Evolutionary conservation across 2,113 vertebrate genomes (phyloP).

Genomic region (Hippocampus guttulatus): DNA sequence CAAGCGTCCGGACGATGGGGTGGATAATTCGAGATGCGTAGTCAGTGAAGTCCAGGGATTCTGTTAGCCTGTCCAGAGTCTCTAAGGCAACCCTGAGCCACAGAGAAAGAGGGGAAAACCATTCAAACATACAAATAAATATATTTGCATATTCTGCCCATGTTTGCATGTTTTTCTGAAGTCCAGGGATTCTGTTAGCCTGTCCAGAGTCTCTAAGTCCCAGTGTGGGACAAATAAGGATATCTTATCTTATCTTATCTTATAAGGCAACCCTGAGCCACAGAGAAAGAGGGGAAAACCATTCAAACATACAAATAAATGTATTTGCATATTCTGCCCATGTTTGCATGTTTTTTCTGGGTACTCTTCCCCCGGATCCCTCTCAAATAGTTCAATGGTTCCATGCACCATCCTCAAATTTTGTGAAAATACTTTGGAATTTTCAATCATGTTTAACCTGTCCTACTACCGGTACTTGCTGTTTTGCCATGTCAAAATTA

Average conservation of each 20-base stretch:
- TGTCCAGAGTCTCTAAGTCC: slow-evolving; percentile 95
- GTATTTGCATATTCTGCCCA: no score
- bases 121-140: slow-evolving; percentile 4
- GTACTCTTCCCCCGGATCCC: no score
- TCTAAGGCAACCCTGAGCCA: slow-evolving; percentile 84
- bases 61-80: slow-evolving; percentile 90
- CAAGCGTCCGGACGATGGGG: slow-evolving; percentile 88
- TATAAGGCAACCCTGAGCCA: slow-evolving; percentile 80
- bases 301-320: slow-evolving; percentile 4
- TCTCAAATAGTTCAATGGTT: no score
- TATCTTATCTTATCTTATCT: no score
- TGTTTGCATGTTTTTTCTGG: no score
- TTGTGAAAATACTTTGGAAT: no score
- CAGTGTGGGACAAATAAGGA: no score
- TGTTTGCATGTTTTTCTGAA: slow-evolving; percentile 69
- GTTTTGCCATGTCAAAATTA: background rate
- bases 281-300: slow-evolving; percentile 14
- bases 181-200: slow-evolving; percentile 92
- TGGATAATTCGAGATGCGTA: slow-evolving; percentile 97
- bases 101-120: slow-evolving; percentile 14
- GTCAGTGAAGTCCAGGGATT: slow-evolving; percentile 97
- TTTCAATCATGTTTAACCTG: background rate
- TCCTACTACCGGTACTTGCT: background rate
- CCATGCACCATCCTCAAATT: no score
- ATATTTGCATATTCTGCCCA: no score